phyloP scores from a whole-genome alignment of 30 jellyfish, hydroid and myxozoan species.

The Chrysaora quinquecirrha region DNA sequence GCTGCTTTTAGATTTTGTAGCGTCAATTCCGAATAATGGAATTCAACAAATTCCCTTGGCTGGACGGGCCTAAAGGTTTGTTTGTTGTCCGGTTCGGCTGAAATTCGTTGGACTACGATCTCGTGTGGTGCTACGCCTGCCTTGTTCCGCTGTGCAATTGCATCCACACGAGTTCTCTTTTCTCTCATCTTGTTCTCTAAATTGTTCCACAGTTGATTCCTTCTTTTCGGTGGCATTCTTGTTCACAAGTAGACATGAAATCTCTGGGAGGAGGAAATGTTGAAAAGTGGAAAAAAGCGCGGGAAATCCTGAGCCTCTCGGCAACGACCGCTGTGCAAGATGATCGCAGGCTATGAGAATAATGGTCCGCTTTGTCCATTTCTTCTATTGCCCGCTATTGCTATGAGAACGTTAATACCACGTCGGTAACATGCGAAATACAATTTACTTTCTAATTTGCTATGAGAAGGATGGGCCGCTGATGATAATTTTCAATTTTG shows the following conservation, averaged over 20 bases:
- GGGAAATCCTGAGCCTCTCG: not conserved
- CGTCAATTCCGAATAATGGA: not conserved
- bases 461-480: too few relatives aligned
- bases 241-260: not conserved
- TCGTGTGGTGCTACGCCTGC: not conserved
- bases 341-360: too few relatives aligned
- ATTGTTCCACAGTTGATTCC: not conserved
- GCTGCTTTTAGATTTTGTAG: not conserved
- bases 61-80: constrained; percentile 12
- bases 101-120: not conserved
- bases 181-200: constrained; percentile 7
- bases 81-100: constrained; percentile 8
- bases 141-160: not conserved
- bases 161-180: not conserved
- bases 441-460: too few relatives aligned
- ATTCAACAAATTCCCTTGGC: constrained; percentile 26
- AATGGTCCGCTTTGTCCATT: too few relatives aligned
- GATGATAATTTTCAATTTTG: too few relatives aligned
- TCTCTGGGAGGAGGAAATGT: constrained; percentile 5
- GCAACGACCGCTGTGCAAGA: constrained; percentile 4
- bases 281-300: not conserved
- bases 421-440: too few relatives aligned
- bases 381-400: too few relatives aligned
- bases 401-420: too few relatives aligned
- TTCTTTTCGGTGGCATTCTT: constrained; percentile 1